These are phyloP conservation scores for Archivesica marissinica DNA, from an alignment of 1,140 invertebrate species.

Conservation along the genomic window DNA sequence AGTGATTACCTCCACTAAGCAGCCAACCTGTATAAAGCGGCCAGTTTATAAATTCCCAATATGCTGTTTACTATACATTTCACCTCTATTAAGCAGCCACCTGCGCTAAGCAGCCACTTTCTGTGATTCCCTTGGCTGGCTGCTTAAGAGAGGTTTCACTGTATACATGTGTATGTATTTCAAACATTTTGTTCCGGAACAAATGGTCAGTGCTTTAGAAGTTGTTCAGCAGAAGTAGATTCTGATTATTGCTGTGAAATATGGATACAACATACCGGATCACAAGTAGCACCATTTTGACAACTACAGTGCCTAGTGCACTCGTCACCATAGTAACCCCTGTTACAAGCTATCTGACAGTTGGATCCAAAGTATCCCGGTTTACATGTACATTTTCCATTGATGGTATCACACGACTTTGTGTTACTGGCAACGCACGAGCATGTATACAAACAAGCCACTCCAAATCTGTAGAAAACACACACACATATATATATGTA, in stretches of 20 bases:
- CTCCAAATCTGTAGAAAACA: conserved; percentile 57
- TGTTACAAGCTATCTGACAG: conserved; percentile 89
- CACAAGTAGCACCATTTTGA: conserved; percentile 60
- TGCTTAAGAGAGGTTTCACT: too few species aligned
- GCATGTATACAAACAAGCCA: conserved; percentile 68
- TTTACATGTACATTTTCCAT: conserved; percentile 92
- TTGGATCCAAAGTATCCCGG: conserved; percentile 91
- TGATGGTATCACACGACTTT: conserved; percentile 88
- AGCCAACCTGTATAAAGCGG: too few species aligned
- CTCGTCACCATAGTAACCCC: conserved; percentile 87
- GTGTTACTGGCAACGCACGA: conserved; percentile 83
- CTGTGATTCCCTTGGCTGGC: too few species aligned
- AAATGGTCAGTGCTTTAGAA: neutral
- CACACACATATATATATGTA: neutral
- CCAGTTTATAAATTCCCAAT: too few species aligned
- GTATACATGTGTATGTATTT: neutral
- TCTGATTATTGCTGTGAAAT: neutral
- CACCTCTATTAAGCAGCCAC: too few species aligned
- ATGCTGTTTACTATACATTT: too few species aligned
- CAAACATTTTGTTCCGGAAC: neutral
- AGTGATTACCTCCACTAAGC: too few species aligned
- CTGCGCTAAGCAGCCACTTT: too few species aligned
- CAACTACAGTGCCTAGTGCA: conserved; percentile 53
- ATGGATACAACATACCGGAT: conserved; percentile 23
- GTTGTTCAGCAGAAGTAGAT: neutral